phyloP scores from a whole-genome alignment of 2,113 vertebrate genomes.

The Myrmecophaga tridactyla region DNA sequence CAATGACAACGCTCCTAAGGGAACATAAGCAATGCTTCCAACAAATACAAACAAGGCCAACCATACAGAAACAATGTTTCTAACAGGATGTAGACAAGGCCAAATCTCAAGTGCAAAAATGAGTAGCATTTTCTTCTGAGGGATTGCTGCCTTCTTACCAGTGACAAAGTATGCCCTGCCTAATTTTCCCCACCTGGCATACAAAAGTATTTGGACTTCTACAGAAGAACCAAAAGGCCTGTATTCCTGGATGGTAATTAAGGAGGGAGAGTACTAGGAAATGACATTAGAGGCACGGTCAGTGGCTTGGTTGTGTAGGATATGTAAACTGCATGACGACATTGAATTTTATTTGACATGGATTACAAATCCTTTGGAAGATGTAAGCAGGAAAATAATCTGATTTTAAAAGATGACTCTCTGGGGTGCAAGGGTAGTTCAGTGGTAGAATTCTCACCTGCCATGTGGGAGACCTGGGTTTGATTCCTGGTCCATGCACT shows the following conservation, averaged over 20 bases:
- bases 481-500: no score
- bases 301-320: neutral
- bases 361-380: neutral
- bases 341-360: neutral
- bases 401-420: neutral
- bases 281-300: neutral
- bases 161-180: neutral
- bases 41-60: neutral
- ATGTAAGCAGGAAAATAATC: neutral
- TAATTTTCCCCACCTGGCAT: neutral
- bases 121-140: neutral
- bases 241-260: neutral
- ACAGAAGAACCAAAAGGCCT: neutral
- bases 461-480: no score
- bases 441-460: no score
- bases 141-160: neutral
- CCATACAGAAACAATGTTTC: neutral
- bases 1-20: neutral
- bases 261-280: neutral
- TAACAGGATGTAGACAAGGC: neutral
- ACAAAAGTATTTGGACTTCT: neutral
- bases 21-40: neutral
- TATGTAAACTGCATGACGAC: neutral
- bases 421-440: no score
- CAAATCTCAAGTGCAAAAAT: neutral